A percentile compares a stretch with the other conserved stretches of the same genome.
These are phyloP conservation scores for Tangara arthus DNA, from an alignment of 2,797 vertebrate genomes.

Conservation along the genomic window DNA sequence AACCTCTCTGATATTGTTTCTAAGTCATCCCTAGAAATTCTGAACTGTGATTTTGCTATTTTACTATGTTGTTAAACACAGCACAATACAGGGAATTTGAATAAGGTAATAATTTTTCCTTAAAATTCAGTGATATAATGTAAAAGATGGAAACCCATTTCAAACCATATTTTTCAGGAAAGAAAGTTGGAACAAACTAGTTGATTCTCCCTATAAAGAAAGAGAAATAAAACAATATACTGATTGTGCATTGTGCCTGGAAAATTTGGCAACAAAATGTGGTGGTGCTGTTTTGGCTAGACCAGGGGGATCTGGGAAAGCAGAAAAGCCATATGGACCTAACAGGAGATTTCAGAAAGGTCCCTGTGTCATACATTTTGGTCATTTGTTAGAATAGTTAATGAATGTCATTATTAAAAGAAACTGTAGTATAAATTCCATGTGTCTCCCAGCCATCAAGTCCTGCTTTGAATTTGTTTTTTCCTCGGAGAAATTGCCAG, in stretches of 20 bases:
- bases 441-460: not conserved
- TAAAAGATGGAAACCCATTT: not conserved
- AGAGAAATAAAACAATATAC: not conserved
- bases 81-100: not conserved
- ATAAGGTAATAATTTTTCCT: not conserved
- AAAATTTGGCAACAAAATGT: not conserved
- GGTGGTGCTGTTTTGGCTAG: not conserved
- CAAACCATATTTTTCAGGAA: not conserved
- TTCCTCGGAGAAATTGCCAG: not conserved
- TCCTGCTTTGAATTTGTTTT: not conserved
- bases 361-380: rapidly evolving
- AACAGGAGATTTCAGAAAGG: too few relatives aligned
- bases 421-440: not conserved
- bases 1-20: not conserved
- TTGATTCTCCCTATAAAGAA: not conserved
- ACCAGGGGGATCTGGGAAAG: not conserved
- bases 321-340: not conserved
- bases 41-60: not conserved
- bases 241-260: rapidly evolving
- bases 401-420: not conserved
- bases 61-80: not conserved
- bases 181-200: not conserved
- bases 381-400: not conserved
- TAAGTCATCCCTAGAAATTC: not conserved
- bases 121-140: not conserved